Base-by-base conservation (phyloP, 2,888 invertebrate genomes). In the Acanthosoma haemorrhoidale region DNA sequence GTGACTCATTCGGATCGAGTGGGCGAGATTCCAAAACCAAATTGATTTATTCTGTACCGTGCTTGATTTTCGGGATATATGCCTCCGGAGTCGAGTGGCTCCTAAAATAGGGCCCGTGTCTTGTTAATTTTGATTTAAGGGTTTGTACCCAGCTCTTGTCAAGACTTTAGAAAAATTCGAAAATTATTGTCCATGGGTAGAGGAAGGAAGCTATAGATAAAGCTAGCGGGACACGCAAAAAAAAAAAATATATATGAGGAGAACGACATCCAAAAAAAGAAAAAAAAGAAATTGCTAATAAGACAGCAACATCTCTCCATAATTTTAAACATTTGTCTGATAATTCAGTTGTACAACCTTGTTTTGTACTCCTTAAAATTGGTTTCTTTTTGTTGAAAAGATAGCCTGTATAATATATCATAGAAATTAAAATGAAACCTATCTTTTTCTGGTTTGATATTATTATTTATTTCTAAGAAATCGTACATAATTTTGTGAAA, bases 101-200 rank as follows among this genome's bases (percentile, higher is more conserved):
- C 25, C 18, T 36, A 21, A 61, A 61, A 61, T 61, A 61, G 61
- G 21, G 16, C 18, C 21, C 6, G 18, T 11, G 61, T 36, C 61
- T 61, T 61, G 36, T 61, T 61, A 61, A 61, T 61, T 61, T 61
- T 61, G 61, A 61, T 61, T 61, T 61, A 61, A 11, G 31, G 32
- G 16, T 34, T n/a, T 36, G 34, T 36, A 61, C 61, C 61, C 38
- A 21, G 9, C 2, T 32, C 11, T 32, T 61, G 61, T 61, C 61
- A 61, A 34, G 5, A 16, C 51, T 51, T 36, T 38, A 25, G 61
- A 38, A 38, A 34, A 61, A 21, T 61, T 34, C 3, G 21, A 32
- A 36, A 61, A 61, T 61, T 61, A 61, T 61, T 38, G 25, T 61
- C 8, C 4, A 1, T n/a, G 4, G 41, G 8, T 5, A n/a, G 36